Base-by-base conservation (phyloP, 2,797 vertebrate genomes). In the Limnodromus scolopaceus region DNA sequence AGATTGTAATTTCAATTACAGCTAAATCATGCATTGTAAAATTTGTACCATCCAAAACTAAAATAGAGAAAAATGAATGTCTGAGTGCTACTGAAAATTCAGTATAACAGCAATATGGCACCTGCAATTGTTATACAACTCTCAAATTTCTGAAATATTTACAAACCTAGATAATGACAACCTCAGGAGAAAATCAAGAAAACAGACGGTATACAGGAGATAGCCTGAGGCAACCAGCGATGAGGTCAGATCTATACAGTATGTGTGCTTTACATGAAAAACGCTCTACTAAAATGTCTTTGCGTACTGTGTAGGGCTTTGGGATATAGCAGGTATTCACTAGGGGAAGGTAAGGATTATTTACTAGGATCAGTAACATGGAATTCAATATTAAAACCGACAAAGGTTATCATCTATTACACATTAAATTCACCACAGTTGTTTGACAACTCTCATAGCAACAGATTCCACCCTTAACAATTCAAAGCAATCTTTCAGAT, bases 221-320 rank as follows among this genome's bases (percentile, higher is more conserved):
- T 98, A 96, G 98, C 99, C 98, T 84, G 96, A 98, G 98, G 99
- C 99, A 98, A 98, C 96, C 96, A 93, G 92, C 76, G 98, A 97
- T 97, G 98, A 98, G 98, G 98, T 99, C 98, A 98, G 96, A 98
- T 98, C 98, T 98, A 97, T 98, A 98, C 87, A 90, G 94, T 97
- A 92, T 98, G 97, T 98, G 98, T 98, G 96, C 98, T 98, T 99
- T 99, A 98, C 98, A 98, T 98, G 98, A 98, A 99, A 99, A 99
- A 98, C 72, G 39, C 97, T 98, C 98, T 97, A 84, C 98, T 99
- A 98, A 98, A 98, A 97, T 96, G 93, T 97, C 94, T 98, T 98
- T 97, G 92, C 96, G 94, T 95, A 96, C 97, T 87, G 97, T 96
- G 96, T 97, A 95, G 94, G 98, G 98, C 98, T 98, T 98, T 97